A percentile compares a stretch with the other conserved stretches of the same genome.
These are phyloP conservation scores for Isoperla grammatica DNA, from an alignment of 2,888 invertebrate species.

Conservation along the genomic window DNA sequence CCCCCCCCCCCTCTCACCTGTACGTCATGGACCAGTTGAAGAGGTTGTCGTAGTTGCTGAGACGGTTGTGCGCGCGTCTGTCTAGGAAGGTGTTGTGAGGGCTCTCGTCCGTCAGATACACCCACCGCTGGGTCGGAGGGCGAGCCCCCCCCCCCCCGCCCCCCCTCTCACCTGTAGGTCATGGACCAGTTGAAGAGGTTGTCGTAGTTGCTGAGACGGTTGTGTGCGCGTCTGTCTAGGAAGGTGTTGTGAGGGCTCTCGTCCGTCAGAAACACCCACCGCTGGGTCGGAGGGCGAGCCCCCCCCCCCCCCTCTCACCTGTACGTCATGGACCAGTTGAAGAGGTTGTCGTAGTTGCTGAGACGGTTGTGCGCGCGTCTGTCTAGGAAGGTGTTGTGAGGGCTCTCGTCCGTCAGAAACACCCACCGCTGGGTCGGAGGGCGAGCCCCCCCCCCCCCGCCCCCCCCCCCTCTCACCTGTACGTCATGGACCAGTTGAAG, in stretches of 20 bases:
- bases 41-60: conserved; percentile 48
- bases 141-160: too few species aligned
- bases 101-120: conserved; percentile 64
- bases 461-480: too few species aligned
- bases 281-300: too few species aligned
- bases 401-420: conserved; percentile 64
- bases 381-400: conserved; percentile 52
- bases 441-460: too few species aligned
- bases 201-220: too few species aligned
- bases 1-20: conserved; percentile 14
- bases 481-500: too few species aligned
- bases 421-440: conserved; percentile 58
- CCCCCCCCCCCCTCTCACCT: conserved; percentile 14
- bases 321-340: conserved; percentile 44
- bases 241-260: too few species aligned
- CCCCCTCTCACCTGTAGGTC: too few species aligned
- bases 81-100: conserved; percentile 54
- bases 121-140: conserved; percentile 56
- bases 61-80: conserved; percentile 38
- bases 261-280: too few species aligned
- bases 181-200: too few species aligned
- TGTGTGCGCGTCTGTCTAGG: too few species aligned
- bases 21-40: conserved; percentile 47
- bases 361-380: conserved; percentile 38
- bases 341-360: conserved; percentile 51